Conservation (phyloP, 2,113 vertebrate species). For the Pogonocichla stellata region DNA sequence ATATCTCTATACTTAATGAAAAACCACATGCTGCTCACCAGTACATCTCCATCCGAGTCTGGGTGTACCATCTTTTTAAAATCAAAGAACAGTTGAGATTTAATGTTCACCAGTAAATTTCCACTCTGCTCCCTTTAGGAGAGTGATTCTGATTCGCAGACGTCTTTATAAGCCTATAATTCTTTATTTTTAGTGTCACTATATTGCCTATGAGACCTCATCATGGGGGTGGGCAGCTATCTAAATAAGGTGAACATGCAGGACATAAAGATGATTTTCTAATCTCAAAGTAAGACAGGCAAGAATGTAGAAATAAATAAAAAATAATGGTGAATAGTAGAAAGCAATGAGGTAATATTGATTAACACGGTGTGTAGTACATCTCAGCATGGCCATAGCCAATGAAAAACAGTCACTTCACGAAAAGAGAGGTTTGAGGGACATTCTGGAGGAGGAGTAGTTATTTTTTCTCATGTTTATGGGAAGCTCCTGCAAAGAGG, state of each 20-base stretch:
- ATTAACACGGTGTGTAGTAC: conserved; percentile 11
- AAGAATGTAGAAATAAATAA: conserved; percentile 52
- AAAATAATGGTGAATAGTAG: background rate
- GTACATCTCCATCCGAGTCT: conserved; percentile 23
- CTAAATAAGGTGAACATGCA: conserved; percentile 39
- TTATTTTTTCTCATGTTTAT: conserved; percentile 59
- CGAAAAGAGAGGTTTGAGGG: conserved; percentile 26
- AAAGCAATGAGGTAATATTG: conserved; percentile 31
- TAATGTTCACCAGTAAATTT: conserved; percentile 56
- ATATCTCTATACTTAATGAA: conserved; percentile 22
- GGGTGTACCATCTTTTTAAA: conserved; percentile 32
- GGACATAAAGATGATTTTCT: conserved; percentile 34
- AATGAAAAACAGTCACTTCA: conserved; percentile 35
- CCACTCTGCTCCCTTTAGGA: conserved; percentile 11
- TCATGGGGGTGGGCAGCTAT: background rate
- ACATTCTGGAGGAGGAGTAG: conserved; percentile 28
- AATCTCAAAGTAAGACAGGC: conserved; percentile 7
- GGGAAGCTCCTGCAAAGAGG: conserved; percentile 22
- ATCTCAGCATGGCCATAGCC: background rate
- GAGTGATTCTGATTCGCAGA: background rate
- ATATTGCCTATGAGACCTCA: conserved; percentile 2
- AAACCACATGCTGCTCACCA: conserved; percentile 36
- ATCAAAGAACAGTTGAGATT: conserved; percentile 50
- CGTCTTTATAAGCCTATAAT: conserved; percentile 29
- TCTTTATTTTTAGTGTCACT: conserved; percentile 52